Conservation (phyloP, 2,888 invertebrate species). For the Caenorhabditis japonica region DNA sequence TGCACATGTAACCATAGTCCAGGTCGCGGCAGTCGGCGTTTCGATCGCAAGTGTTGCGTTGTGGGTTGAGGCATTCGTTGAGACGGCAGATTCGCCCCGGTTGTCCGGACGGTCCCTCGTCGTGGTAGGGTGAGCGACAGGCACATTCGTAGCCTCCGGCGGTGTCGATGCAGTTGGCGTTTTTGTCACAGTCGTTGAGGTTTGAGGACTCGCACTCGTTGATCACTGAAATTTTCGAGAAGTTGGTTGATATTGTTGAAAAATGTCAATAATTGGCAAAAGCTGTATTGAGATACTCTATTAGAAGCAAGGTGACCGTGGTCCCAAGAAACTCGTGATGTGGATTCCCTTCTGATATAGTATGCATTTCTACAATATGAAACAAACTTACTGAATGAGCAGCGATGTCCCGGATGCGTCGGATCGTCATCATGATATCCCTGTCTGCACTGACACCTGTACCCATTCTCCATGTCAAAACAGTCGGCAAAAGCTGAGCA, state of each 20-base stretch:
- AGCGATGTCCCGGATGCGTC: constrained; percentile 72
- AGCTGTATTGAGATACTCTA: not conserved
- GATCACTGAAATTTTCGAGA: constrained; percentile 71
- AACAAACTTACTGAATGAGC: constrained; percentile 66
- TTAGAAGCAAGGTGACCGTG: too few relatives aligned
- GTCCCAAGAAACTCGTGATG: too few relatives aligned
- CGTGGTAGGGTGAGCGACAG: constrained; percentile 70
- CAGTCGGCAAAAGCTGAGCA: constrained; percentile 77
- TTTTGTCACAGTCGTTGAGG: constrained; percentile 75
- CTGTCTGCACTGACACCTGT: constrained; percentile 66
- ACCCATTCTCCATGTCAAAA: constrained; percentile 74
- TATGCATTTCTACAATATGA: too few relatives aligned
- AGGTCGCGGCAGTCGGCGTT: constrained; percentile 73
- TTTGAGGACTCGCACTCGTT: constrained; percentile 76
- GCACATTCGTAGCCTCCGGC: constrained; percentile 72
- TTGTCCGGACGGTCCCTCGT: constrained; percentile 62
- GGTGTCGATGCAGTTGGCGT: constrained; percentile 75
- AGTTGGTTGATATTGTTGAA: too few relatives aligned
- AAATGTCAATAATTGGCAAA: not conserved
- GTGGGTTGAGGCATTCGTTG: constrained; percentile 71
- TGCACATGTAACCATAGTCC: constrained; percentile 72
- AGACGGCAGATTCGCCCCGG: constrained; percentile 74
- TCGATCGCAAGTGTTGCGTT: constrained; percentile 70
- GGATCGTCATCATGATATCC: constrained; percentile 76
- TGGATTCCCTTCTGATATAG: too few relatives aligned